phyloP scores from a whole-genome alignment of 64 coral and sea anemone species.

The Acropora yongei region DNA sequence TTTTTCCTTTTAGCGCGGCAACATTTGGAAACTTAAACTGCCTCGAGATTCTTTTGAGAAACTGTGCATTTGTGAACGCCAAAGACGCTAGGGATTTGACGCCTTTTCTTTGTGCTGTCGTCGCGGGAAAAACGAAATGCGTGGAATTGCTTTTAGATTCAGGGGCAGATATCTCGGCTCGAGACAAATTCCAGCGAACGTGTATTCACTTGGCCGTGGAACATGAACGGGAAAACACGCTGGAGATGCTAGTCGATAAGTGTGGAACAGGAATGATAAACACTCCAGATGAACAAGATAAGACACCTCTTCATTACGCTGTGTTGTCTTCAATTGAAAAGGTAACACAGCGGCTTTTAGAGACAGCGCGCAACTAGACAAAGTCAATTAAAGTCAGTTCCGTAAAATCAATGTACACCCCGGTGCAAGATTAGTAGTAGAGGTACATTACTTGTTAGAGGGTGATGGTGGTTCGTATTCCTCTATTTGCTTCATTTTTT shows the following conservation, averaged over 20 bases:
- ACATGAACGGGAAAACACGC: slow-evolving; percentile 54
- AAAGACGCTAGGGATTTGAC: slow-evolving; percentile 60
- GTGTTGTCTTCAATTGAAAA: slow-evolving; percentile 40
- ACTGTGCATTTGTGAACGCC: slow-evolving; percentile 44
- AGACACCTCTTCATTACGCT: slow-evolving; percentile 79
- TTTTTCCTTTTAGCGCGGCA: neutral
- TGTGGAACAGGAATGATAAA: slow-evolving; percentile 46
- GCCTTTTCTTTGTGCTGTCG: slow-evolving; percentile 75
- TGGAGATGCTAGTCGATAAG: slow-evolving; percentile 59
- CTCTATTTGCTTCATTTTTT: too few relatives aligned
- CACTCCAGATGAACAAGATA: slow-evolving; percentile 68
- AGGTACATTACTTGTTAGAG: too few relatives aligned
- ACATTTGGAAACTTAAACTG: slow-evolving; percentile 18
- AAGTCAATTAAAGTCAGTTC: too few relatives aligned
- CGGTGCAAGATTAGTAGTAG: too few relatives aligned
- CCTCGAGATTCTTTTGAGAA: slow-evolving; percentile 59
- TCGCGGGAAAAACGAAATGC: slow-evolving; percentile 48
- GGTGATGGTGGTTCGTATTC: too few relatives aligned
- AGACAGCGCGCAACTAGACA: too few relatives aligned
- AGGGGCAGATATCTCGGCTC: slow-evolving; percentile 61
- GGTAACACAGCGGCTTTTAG: slow-evolving; percentile 1
- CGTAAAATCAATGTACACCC: too few relatives aligned
- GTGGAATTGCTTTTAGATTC: slow-evolving; percentile 45
- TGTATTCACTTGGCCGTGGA: slow-evolving; percentile 84
- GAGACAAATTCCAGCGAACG: slow-evolving; percentile 34